Conservation (phyloP, 2,113 vertebrate species). For the Barnardius zonarius region DNA sequence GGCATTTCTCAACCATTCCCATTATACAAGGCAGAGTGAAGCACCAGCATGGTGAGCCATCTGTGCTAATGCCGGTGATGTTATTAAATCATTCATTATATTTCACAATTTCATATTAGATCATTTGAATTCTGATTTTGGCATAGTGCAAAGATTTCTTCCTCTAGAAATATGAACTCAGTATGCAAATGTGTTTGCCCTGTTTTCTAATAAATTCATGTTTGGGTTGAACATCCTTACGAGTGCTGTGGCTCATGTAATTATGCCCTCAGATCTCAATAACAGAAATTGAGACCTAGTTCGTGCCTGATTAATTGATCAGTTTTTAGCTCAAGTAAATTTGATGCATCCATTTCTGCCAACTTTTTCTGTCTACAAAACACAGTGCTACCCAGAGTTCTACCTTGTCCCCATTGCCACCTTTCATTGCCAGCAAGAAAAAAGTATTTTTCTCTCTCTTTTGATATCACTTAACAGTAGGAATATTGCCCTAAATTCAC, state of each 20-base stretch:
- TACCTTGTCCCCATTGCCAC: not conserved
- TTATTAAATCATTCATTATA: constrained; percentile 61
- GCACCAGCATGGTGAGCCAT: constrained; percentile 36
- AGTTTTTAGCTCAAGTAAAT: constrained; percentile 22
- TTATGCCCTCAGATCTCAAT: constrained; percentile 47
- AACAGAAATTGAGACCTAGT: constrained; percentile 5
- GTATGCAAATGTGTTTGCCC: constrained; percentile 40
- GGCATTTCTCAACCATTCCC: constrained; percentile 23
- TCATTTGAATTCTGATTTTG: constrained; percentile 41
- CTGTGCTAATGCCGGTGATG: constrained; percentile 43
- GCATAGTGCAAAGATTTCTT: not conserved
- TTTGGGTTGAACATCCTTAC: constrained; percentile 37
- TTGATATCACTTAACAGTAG: not conserved
- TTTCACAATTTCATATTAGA: constrained; percentile 36
- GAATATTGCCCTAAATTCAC: not conserved
- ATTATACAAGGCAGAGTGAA: not conserved
- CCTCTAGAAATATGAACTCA: constrained; percentile 9
- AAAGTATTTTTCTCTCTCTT: not conserved
- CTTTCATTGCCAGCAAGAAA: not conserved
- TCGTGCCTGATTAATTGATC: constrained; percentile 1
- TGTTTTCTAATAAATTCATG: constrained; percentile 63
- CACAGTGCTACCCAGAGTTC: not conserved
- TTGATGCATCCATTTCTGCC: not conserved
- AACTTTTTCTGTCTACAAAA: not conserved
- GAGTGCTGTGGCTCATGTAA: constrained; percentile 48